Evolutionary conservation across 2,797 vertebrate genomes (phyloP), one percentile per base, ranked within the genome.

Genomic region (Cheirogaleus major): DNA sequence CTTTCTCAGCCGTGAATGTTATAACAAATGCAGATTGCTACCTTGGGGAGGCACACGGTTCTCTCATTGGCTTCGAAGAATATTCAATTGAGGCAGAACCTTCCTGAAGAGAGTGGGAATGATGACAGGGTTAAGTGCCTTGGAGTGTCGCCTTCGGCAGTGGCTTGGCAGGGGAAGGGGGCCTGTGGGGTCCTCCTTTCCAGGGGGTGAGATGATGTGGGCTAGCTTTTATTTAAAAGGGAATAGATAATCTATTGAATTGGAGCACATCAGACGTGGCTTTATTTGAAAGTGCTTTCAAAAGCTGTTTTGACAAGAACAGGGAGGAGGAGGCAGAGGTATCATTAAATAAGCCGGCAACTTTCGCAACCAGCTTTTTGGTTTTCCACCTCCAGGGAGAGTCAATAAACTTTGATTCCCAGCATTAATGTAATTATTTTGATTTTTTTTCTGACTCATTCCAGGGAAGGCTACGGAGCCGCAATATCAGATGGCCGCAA

Each of bases 321-420:
- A n/a, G 79, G 96, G 97, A 98, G 96, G 98, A 98, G 95, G 38
- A 38, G 45, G 97, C 96, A 95, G 95, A 97, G 83, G 41, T 98
- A 97, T 98, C 98, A 98, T 98, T 98, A 98, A 98, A 98, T 98
- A 98, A 98, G 96, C 95, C 97, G 98, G 97, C 96, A 98, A 98
- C 95, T 98, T 98, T 97, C 96, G 96, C 98, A 99, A 97, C 98
- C 95, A 98, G 97, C 93, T 98, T 98, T 99, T 98, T 98, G 97
- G 97, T 98, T 98, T 98, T 96, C 92, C 87, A 97, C 98, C 98
- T 98, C 98, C 98, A 98, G 98, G 98, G 99, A 99, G 98, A 98
- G 98, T 98, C 98, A 98, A 98, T 99, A 99, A 98, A 98, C 98
- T 99, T 98, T 98, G 98, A 99, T 98, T 99, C 95, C 82, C 87